Evolutionary conservation across 2,797 vertebrate species (phyloP), one percentile per base, ranked within the genome.

Genomic region (Leucoraja ocellata): DNA sequence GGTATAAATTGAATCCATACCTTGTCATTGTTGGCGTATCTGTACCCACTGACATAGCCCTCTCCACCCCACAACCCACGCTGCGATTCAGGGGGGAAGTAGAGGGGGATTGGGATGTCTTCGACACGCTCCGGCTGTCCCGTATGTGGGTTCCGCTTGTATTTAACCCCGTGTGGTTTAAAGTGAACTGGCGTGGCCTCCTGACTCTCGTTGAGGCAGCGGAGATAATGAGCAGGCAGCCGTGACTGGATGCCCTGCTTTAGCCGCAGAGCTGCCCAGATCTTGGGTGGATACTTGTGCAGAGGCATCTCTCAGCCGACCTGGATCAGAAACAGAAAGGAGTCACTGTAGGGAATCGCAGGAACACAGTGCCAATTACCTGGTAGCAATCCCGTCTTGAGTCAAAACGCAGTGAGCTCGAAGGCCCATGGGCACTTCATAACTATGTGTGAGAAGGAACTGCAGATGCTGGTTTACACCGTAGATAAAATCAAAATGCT

Each of bases 31-130:
- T 96, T 96, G 84, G 97, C 95, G 0, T 99, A 99, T 94, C 97
- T 97, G 95, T 93, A 98, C 71, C 99, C 98, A 0, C 78, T 79
- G 90, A 99, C 93, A 96, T 97, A 98, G 1, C 99, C 99, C 94
- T 99, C 98, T 25, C 98, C 98, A 1, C 97, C 98, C 99, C 99
- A 99, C 36, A 99, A 96, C 13, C 98, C 98, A 0, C 95, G 77
- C 94, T 98, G 95, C 8, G 98, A 97, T n/a, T 97, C 94, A 1
- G 96, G 97, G 0, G 98, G 99, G 84, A 96, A 96, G 95, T 97
- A 95, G 73, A 97, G 73, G 0, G 97, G 96, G 68, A 99, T 95
- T 0, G 98, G 97, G 79, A 98, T 96, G 63, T 99, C 98, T 95
- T 99, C 97, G 36, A 98, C 97, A 0, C 98, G 97, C 93, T 98